A percentile compares a stretch with the other conserved stretches of the same genome.
These are phyloP conservation scores for Actenoides hombroni DNA, from an alignment of 2,113 vertebrate species.

Conservation along the genomic window DNA sequence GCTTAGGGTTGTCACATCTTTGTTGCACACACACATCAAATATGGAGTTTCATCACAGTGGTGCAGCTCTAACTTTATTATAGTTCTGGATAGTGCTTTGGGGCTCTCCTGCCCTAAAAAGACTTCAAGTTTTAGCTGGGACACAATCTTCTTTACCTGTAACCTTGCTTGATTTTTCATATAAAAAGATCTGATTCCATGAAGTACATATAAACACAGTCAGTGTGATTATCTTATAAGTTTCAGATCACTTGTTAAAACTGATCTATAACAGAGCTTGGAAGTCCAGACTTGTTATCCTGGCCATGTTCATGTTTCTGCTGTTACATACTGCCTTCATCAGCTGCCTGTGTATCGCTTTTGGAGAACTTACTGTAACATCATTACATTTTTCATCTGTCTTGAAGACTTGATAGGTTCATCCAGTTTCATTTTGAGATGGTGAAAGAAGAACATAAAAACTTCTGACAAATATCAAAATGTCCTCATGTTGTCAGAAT, in stretches of 20 bases:
- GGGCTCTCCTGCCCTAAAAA: background rate
- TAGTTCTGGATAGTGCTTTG: background rate
- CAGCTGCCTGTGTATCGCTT: background rate
- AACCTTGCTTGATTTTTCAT: background rate
- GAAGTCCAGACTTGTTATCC: background rate
- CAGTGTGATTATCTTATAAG: background rate
- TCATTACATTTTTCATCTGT: background rate
- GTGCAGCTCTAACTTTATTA: background rate
- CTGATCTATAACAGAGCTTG: background rate
- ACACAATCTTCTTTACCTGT: background rate
- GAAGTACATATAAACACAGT: background rate
- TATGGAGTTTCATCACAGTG: background rate
- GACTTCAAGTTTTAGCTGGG: background rate
- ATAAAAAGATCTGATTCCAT: background rate
- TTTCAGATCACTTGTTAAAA: background rate
- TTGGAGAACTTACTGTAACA: background rate
- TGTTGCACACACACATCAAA: background rate
- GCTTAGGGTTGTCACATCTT: background rate
- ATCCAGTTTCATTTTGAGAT: conserved; percentile 6
- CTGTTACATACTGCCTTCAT: background rate
- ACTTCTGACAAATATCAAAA: conserved; percentile 19
- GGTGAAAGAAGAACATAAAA: conserved; percentile 33
- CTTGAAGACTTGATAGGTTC: conserved; percentile 15
- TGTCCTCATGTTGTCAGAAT: conserved; percentile 25
- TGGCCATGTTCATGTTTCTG: background rate